These are phyloP conservation scores for Phenganax marumi DNA, from an alignment of 92 coral and sea anemone species.

Conservation along the genomic window DNA sequence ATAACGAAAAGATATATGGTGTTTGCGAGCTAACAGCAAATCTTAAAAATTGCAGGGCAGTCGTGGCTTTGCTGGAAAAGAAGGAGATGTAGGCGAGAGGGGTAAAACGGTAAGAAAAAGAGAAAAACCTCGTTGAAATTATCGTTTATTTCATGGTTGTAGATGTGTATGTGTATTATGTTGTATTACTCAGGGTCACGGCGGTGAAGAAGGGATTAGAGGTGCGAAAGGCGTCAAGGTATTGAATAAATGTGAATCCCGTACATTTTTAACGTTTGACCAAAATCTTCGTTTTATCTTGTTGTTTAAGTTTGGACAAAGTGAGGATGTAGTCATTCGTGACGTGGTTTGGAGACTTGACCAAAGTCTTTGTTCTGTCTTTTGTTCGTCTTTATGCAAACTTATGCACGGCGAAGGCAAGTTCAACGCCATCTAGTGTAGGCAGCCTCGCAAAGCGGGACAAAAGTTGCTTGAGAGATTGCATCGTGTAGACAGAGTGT, in stretches of 20 bases:
- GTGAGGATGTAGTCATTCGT: no score
- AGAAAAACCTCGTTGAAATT: neutral
- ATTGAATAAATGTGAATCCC: neutral
- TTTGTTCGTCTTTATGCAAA: no score
- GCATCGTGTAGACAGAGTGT: no score
- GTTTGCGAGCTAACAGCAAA: no score
- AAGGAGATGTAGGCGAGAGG: constrained; percentile 9
- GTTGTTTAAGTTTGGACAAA: no score
- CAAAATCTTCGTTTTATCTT: no score
- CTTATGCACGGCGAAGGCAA: no score
- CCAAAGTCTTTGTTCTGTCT: no score
- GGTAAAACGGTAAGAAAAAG: constrained; percentile 23
- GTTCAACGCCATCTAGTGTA: no score
- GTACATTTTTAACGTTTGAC: neutral
- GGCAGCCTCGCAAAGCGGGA: no score
- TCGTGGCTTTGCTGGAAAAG: constrained; percentile 23
- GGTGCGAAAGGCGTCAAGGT: constrained; percentile 28
- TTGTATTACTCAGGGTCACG: constrained; percentile 6
- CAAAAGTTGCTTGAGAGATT: neutral
- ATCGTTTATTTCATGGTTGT: neutral
- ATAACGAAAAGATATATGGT: neutral
- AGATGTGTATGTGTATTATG: neutral
- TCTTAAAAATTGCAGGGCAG: constrained; percentile 14
- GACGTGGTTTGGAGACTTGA: no score
- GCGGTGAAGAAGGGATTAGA: constrained; percentile 17